phyloP scores from a whole-genome alignment of 2,113 vertebrate species.

The Smithornis capensis region DNA sequence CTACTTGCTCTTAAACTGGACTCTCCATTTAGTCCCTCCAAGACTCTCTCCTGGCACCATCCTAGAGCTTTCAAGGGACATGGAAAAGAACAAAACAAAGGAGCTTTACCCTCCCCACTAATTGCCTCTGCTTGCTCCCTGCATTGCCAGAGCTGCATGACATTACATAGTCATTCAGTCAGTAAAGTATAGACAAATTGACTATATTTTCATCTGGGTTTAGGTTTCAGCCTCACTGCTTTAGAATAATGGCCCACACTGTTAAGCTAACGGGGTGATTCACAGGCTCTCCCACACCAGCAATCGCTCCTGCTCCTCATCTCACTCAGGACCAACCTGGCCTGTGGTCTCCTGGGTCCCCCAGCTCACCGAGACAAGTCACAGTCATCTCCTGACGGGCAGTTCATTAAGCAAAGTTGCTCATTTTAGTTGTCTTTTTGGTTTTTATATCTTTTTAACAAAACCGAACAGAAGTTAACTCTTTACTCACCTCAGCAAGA shows the following conservation, averaged over 20 bases:
- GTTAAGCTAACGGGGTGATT: slow-evolving; percentile 66
- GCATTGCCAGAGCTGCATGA: neutral
- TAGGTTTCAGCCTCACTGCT: slow-evolving; percentile 72
- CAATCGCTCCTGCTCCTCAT: neutral
- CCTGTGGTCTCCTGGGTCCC: slow-evolving; percentile 42
- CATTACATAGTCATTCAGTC: slow-evolving; percentile 70
- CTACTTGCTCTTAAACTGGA: neutral
- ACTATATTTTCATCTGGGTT: slow-evolving; percentile 61
- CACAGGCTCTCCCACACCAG: slow-evolving; percentile 23
- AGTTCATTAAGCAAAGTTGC: slow-evolving; percentile 62
- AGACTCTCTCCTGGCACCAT: neutral
- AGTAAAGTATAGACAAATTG: slow-evolving; percentile 74
- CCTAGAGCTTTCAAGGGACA: neutral
- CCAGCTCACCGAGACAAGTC: neutral
- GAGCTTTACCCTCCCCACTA: neutral
- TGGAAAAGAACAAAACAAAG: neutral
- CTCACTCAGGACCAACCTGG: slow-evolving; percentile 43
- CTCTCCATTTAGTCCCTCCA: neutral
- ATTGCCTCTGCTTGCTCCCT: neutral
- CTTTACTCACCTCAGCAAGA: neutral
- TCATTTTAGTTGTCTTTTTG: neutral
- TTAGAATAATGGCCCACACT: slow-evolving; percentile 71
- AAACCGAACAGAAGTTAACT: slow-evolving; percentile 27
- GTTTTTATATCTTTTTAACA: neutral
- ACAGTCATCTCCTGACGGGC: neutral